A percentile compares a stretch with the other conserved stretches of the same genome.
phyloP scores from a whole-genome alignment of 2,888 invertebrate species.

The Macaria liturata region DNA sequence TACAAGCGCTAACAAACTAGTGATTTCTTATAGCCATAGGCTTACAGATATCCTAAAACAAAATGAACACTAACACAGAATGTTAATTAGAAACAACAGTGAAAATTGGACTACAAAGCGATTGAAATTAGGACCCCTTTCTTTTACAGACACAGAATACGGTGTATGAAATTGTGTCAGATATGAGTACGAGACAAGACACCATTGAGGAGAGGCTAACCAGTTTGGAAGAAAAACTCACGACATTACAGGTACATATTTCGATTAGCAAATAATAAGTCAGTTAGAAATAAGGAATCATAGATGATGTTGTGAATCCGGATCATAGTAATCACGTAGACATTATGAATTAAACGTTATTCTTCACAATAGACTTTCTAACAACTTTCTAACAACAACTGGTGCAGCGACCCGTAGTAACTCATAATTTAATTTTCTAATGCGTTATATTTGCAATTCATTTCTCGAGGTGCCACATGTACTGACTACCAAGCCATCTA shows the following conservation, averaged over 20 bases:
- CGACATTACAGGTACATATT: constrained; percentile 87
- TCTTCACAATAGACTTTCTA: too few species aligned
- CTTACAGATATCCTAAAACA: constrained; percentile 31
- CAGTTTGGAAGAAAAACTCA: constrained; percentile 96
- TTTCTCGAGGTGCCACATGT: too few species aligned
- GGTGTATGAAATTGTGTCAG: constrained; percentile 98
- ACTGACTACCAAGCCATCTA: too few species aligned
- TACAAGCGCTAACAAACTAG: constrained; percentile 22
- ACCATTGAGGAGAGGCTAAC: constrained; percentile 96
- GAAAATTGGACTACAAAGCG: constrained; percentile 72
- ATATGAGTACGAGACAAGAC: constrained; percentile 97
- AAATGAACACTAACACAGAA: constrained; percentile 49
- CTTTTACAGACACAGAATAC: constrained; percentile 96
- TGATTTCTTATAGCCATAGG: not conserved
- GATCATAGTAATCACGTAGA: too few species aligned
- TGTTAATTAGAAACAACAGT: constrained; percentile 58
- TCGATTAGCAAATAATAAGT: too few species aligned
- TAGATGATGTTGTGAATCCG: too few species aligned
- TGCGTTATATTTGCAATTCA: too few species aligned
- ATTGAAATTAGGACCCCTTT: constrained; percentile 83
- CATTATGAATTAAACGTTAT: too few species aligned
- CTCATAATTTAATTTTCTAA: too few species aligned
- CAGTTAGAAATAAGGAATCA: too few species aligned
- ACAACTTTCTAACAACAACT: too few species aligned
- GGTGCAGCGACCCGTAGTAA: too few species aligned